Evolutionary conservation across 2,797 vertebrate species (phyloP).

Genomic region (Lutjanus argentimaculatus): DNA sequence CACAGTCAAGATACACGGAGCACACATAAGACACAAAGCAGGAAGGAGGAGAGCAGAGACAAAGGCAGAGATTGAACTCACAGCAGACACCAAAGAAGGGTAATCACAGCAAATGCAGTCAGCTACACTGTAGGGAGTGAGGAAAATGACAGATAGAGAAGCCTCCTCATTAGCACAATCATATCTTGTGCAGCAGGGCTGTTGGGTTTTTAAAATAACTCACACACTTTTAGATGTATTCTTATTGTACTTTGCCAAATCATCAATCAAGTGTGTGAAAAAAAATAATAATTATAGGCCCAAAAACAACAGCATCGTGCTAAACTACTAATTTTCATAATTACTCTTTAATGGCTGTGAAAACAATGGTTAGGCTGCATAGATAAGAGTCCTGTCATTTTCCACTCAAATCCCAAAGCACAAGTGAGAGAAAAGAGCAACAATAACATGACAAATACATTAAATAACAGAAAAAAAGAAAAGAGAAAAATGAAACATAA

Average conservation of each 20-base stretch:
- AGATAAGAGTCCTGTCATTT: slow-evolving; percentile 80
- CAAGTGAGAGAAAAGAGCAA: slow-evolving; percentile 80
- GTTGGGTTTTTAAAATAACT: slow-evolving; percentile 51
- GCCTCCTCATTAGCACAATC: slow-evolving; percentile 67
- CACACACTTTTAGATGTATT: slow-evolving; percentile 40
- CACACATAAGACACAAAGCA: slow-evolving; percentile 88
- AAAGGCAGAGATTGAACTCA: slow-evolving; percentile 89
- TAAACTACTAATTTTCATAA: slow-evolving; percentile 62
- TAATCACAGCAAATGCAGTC: slow-evolving; percentile 83
- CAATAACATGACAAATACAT: slow-evolving; percentile 82
- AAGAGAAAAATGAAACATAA: slow-evolving; percentile 67
- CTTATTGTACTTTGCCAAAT: slow-evolving; percentile 49
- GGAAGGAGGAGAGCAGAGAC: slow-evolving; percentile 84
- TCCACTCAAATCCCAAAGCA: slow-evolving; percentile 81
- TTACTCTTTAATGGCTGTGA: slow-evolving; percentile 62
- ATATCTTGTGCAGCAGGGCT: slow-evolving; percentile 51
- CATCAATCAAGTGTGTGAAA: slow-evolving; percentile 51
- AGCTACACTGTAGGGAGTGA: slow-evolving; percentile 76
- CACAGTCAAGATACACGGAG: slow-evolving; percentile 87
- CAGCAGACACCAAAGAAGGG: slow-evolving; percentile 85
- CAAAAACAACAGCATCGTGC: slow-evolving; percentile 39
- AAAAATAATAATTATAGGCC: slow-evolving; percentile 51
- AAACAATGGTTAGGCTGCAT: slow-evolving; percentile 53
- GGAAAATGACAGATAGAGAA: slow-evolving; percentile 82
- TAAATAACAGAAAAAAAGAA: slow-evolving; percentile 65